phyloP scores from a whole-genome alignment of 2,113 vertebrate genomes.

The Plectropomus leopardus region DNA sequence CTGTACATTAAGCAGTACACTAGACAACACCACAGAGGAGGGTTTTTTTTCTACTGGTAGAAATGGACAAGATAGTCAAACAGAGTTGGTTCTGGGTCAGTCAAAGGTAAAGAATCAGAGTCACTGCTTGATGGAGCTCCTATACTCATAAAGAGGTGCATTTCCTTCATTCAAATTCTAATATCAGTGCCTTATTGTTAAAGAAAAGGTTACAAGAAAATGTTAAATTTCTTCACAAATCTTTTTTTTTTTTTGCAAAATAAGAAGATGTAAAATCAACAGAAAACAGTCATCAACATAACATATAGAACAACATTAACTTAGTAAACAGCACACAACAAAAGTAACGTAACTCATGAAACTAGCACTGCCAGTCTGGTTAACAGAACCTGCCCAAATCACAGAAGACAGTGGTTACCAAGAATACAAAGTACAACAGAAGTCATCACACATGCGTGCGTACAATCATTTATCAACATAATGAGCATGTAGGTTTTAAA shows the following conservation, averaged over 20 bases:
- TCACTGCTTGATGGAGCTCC: slow-evolving; percentile 91
- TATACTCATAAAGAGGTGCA: slow-evolving; percentile 89
- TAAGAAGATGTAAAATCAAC: slow-evolving; percentile 74
- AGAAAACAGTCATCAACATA: slow-evolving; percentile 87
- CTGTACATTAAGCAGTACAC: slow-evolving; percentile 98
- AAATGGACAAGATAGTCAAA: slow-evolving; percentile 90
- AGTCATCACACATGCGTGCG: slow-evolving; percentile 96
- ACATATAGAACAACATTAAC: slow-evolving; percentile 94
- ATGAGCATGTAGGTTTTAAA: slow-evolving; percentile 93
- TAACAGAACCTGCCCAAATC: slow-evolving; percentile 93
- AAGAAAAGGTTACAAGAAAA: slow-evolving; percentile 76
- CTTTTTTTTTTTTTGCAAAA: slow-evolving; percentile 81
- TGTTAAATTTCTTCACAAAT: slow-evolving; percentile 91
- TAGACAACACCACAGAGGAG: slow-evolving; percentile 94
- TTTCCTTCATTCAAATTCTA: slow-evolving; percentile 93
- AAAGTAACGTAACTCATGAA: slow-evolving; percentile 83
- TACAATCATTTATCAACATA: slow-evolving; percentile 99
- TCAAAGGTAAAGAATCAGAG: slow-evolving; percentile 85
- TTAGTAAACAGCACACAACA: slow-evolving; percentile 93
- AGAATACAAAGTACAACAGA: slow-evolving; percentile 95
- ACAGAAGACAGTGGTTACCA: slow-evolving; percentile 96
- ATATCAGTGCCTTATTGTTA: slow-evolving; percentile 95
- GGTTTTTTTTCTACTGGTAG: slow-evolving; percentile 90
- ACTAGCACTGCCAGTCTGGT: slow-evolving; percentile 87
- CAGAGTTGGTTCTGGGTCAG: slow-evolving; percentile 86